Conservation (phyloP, 2,797 vertebrate species). For the Otus scops region DNA sequence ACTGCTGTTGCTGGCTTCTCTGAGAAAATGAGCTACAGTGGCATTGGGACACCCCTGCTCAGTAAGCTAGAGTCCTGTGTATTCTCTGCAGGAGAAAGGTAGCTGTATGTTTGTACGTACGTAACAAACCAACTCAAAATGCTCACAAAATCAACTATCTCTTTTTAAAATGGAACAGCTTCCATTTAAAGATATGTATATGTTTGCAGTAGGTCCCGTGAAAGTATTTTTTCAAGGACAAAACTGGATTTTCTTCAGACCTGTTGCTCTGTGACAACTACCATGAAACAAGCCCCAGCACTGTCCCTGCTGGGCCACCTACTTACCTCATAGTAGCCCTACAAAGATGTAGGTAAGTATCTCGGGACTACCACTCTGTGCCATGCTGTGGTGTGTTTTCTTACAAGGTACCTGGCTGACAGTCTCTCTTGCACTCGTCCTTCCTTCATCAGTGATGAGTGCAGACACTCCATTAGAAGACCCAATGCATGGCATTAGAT, state of each 20-base stretch:
- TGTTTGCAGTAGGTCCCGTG: neutral
- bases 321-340: neutral
- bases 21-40: neutral
- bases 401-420: neutral
- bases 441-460: neutral
- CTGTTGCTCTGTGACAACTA: neutral
- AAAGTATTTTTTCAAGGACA: neutral
- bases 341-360: neutral
- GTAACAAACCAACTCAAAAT: neutral
- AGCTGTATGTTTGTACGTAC: neutral
- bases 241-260: neutral
- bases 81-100: neutral
- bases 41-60: neutral
- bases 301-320: neutral
- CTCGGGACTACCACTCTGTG: neutral
- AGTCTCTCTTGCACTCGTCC: neutral
- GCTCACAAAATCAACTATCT: neutral
- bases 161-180: neutral
- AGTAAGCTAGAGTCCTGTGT: neutral
- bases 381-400: neutral
- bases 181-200: neutral
- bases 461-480: neutral
- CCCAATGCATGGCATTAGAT: rapidly evolving
- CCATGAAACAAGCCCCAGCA: neutral
- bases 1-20: neutral